These are phyloP conservation scores for Dynastes maya DNA, from an alignment of 2,888 invertebrate species.

Conservation along the genomic window DNA sequence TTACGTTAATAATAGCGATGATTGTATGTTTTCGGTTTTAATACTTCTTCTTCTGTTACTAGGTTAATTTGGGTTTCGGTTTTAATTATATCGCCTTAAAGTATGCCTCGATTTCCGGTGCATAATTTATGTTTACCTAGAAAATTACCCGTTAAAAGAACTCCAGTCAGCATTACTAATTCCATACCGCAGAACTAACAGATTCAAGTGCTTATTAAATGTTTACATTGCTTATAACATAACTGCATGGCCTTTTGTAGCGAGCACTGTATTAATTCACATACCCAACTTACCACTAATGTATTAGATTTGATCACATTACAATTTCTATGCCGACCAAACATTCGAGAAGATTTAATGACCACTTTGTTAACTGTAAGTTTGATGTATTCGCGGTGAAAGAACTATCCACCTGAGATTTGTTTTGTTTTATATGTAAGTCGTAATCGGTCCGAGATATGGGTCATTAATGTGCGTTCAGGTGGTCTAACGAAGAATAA, in stretches of 20 bases:
- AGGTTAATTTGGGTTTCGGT: no score
- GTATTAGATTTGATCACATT: slow-evolving; percentile 9
- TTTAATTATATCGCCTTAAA: not conserved
- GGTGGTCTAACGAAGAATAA: not conserved
- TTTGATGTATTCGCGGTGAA: not conserved
- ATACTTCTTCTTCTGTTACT: no score
- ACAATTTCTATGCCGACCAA: not conserved
- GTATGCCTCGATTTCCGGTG: not conserved
- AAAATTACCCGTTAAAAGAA: slow-evolving; percentile 21
- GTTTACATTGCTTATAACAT: slow-evolving; percentile 10
- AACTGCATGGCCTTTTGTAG: not conserved
- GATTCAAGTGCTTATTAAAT: slow-evolving; percentile 23
- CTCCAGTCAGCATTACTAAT: slow-evolving; percentile 7
- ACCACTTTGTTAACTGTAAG: slow-evolving; percentile 30
- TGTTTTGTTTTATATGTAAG: not conserved
- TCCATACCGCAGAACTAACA: not conserved
- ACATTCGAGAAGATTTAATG: not conserved
- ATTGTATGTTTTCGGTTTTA: no score
- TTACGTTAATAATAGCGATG: no score
- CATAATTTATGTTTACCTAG: slow-evolving; percentile 11
- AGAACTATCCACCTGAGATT: slow-evolving; percentile 1
- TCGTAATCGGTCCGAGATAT: slow-evolving; percentile 5
- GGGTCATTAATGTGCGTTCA: slow-evolving; percentile 3
- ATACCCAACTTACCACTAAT: not conserved
- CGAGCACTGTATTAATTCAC: not conserved